Conservation (phyloP, 92 coral and sea anemone species). For the Heteractis magnifica region DNA sequence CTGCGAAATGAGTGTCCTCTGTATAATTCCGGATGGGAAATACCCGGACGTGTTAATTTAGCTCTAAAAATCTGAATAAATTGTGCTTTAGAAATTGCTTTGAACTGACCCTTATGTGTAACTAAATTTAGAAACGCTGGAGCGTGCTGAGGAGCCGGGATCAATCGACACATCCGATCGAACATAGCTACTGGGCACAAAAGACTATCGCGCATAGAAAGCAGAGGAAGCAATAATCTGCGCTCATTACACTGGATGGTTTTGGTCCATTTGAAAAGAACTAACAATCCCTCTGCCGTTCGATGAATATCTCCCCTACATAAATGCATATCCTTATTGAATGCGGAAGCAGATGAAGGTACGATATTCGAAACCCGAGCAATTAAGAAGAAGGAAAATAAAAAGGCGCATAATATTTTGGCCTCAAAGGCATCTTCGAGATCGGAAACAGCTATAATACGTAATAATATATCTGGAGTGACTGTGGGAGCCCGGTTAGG, state of each 20-base stretch:
- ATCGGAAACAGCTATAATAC: constrained; percentile 1
- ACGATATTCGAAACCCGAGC: constrained; percentile 27
- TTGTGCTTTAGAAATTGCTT: constrained; percentile 17
- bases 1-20: constrained; percentile 33
- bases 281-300: constrained; percentile 13
- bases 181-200: constrained; percentile 30
- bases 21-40: constrained; percentile 29
- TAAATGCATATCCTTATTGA: constrained; percentile 8
- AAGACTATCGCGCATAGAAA: neutral
- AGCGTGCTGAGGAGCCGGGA: neutral
- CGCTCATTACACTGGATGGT: constrained; percentile 29
- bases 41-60: constrained; percentile 17
- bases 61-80: constrained; percentile 13
- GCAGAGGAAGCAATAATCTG: constrained; percentile 22
- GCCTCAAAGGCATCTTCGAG: constrained; percentile 3
- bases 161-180: neutral
- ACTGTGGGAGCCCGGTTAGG: constrained; percentile 28
- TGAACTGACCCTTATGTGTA: neutral
- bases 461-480: constrained; percentile 26
- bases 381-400: constrained; percentile 35
- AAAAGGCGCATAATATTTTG: constrained; percentile 22
- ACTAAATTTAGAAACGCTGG: neutral
- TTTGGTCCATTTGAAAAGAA: constrained; percentile 30
- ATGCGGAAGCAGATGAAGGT: constrained; percentile 10
- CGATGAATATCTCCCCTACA: constrained; percentile 25